Conservation (phyloP, 1,140 invertebrate genomes). For the Scaptomyza hsui region DNA sequence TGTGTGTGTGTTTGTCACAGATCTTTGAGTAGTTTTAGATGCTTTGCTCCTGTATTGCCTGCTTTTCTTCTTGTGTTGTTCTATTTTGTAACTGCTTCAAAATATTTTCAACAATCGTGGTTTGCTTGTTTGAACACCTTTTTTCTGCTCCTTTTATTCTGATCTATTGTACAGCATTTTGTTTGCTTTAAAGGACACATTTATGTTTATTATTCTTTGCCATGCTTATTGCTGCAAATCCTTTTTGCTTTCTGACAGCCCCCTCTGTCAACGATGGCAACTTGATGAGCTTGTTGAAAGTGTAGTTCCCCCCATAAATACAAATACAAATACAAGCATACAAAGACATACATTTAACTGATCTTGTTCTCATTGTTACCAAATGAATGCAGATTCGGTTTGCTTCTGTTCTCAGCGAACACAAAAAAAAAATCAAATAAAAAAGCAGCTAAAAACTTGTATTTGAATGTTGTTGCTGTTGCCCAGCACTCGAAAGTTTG, state of each 20-base stretch:
- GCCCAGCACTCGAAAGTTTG: conserved; percentile 26
- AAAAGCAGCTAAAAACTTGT: conserved; percentile 9
- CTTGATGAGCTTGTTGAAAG: conserved; percentile 75
- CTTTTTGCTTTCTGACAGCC: conserved; percentile 21
- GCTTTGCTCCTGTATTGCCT: conserved; percentile 52
- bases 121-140: conserved; percentile 83
- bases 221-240: conserved; percentile 67
- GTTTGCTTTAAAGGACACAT: conserved; percentile 77
- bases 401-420: conserved; percentile 15
- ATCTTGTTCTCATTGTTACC: conserved; percentile 72
- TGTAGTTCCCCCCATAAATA: background rate
- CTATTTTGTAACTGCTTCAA: conserved; percentile 76
- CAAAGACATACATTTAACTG: conserved; percentile 36
- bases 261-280: conserved; percentile 64
- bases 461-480: background rate
- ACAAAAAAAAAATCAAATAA: background rate
- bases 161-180: conserved; percentile 75
- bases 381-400: conserved; percentile 24
- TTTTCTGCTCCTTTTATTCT: conserved; percentile 67
- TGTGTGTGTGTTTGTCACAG: conserved; percentile 18
- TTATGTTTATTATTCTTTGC: conserved; percentile 71
- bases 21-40: conserved; percentile 12
- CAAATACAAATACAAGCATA: too few species aligned
- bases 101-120: conserved; percentile 82
- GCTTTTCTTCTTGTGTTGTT: conserved; percentile 49